Evolutionary conservation across 2,888 invertebrate species (phyloP), one percentile per base, ranked within the genome.

Genomic region (Cecidostiba fungosa): DNA sequence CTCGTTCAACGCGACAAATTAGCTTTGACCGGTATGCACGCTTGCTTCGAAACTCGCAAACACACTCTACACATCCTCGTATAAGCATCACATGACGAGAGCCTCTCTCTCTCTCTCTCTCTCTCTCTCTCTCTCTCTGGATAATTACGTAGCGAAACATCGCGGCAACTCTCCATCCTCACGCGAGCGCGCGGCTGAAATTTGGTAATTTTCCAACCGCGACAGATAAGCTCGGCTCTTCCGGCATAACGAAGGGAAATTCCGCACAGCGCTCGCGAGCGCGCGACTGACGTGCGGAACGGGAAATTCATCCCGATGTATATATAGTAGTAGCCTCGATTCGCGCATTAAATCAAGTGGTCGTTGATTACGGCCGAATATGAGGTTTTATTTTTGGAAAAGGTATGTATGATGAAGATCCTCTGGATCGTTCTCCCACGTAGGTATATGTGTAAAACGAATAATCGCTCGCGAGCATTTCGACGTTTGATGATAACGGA

Each of bases 171-270:
- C 19, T 19, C 10, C 14, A 10, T 23, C 73, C 74, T 32, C 16
- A 14, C 50, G 6, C 70, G 6, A 8, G 29, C 23, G 32, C 69
- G 66, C 47, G 74, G 19, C 73, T 50, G 82, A 85, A 79, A 82
- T 85, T 85, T 72, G 79, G 85, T 83, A 78, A 85, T 85, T 79
- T 85, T 85, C 82, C 79, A 54, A 79, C 82, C 82, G 62, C 79
- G 78, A 82, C 85, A 82, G 85, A 76, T 82, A 77, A 74, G 82
- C 80, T 43, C 16, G 69, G 77, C 50, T 29, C 26, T 47, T 69
- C 62, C 39, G 69, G 36, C 62, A 69, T 79, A 82, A 78, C 78
- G 78, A 78, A 82, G 82, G 78, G 82, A 77, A 85, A 82, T 85
- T 85, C 73, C 26, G 26, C 14, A 39, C n/a, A 43, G 26, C 39